These are phyloP conservation scores for Phylloscopus trochiloides DNA, from an alignment of 2,113 vertebrate genomes.

Conservation along the genomic window DNA sequence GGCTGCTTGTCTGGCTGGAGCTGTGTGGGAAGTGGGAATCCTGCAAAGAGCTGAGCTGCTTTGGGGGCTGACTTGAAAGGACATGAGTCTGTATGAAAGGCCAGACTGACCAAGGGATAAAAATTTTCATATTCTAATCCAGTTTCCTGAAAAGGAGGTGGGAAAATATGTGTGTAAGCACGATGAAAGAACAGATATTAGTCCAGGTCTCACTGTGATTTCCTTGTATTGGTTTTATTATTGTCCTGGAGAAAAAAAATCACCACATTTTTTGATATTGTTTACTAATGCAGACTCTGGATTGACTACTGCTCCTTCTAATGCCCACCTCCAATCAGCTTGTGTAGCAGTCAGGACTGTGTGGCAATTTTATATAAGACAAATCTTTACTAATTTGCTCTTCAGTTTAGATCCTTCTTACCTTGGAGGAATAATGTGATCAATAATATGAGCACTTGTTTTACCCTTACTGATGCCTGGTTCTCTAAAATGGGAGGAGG, in stretches of 20 bases:
- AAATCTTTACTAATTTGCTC: neutral
- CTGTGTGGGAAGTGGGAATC: neutral
- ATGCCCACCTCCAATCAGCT: neutral
- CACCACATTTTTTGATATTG: neutral
- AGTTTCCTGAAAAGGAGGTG: neutral
- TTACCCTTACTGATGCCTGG: neutral
- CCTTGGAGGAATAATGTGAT: accelerated
- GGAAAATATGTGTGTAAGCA: neutral
- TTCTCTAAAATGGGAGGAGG: neutral
- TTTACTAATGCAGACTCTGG: neutral
- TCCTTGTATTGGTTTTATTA: neutral
- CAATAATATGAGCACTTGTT: neutral
- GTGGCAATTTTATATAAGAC: neutral
- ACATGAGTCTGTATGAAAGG: neutral
- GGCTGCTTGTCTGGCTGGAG: neutral
- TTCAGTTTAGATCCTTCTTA: neutral
- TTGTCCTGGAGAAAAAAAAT: neutral
- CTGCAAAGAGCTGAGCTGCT: neutral
- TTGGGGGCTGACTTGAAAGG: neutral
- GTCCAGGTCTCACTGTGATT: neutral
- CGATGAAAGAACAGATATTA: neutral
- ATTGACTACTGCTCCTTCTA: neutral
- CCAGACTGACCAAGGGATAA: neutral
- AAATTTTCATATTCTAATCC: neutral
- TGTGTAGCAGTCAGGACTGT: neutral